A percentile compares a stretch with the other conserved stretches of the same genome.
Evolutionary conservation across 2,113 vertebrate genomes (phyloP).

Genomic region (Ursus arctos): DNA sequence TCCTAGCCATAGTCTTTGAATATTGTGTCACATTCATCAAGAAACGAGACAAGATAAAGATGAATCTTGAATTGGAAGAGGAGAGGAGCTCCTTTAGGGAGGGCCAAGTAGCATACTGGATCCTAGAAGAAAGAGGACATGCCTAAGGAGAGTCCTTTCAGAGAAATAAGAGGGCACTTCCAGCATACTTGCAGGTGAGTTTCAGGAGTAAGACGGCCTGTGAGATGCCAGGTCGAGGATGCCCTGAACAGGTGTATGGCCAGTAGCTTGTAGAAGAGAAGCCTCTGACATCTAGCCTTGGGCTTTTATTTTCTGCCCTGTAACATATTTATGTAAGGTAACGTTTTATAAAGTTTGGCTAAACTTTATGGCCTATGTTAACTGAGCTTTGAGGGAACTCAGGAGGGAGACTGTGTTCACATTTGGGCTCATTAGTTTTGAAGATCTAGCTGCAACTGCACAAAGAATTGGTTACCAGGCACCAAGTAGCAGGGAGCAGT

Average conservation of each 20-base stretch:
- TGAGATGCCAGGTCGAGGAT: neutral
- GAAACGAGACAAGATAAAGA: neutral
- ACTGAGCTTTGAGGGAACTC: neutral
- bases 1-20: neutral
- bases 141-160: neutral
- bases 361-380: neutral
- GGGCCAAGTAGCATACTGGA: neutral
- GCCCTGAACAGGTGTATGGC: neutral
- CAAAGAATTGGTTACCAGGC: neutral
- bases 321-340: neutral
- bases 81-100: neutral
- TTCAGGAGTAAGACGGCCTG: neutral
- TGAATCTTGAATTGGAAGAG: neutral
- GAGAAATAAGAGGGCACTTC: neutral
- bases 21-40: neutral
- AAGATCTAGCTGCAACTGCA: neutral
- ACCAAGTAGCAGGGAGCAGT: neutral
- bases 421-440: neutral
- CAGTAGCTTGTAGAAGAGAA: neutral
- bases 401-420: neutral
- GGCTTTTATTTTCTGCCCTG: neutral
- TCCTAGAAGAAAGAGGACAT: neutral
- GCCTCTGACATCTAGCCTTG: neutral
- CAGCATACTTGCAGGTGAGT: neutral
- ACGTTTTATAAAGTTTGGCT: neutral